Base-by-base conservation (phyloP, 2,113 vertebrate species). In the Psittacula cyanocephala region DNA sequence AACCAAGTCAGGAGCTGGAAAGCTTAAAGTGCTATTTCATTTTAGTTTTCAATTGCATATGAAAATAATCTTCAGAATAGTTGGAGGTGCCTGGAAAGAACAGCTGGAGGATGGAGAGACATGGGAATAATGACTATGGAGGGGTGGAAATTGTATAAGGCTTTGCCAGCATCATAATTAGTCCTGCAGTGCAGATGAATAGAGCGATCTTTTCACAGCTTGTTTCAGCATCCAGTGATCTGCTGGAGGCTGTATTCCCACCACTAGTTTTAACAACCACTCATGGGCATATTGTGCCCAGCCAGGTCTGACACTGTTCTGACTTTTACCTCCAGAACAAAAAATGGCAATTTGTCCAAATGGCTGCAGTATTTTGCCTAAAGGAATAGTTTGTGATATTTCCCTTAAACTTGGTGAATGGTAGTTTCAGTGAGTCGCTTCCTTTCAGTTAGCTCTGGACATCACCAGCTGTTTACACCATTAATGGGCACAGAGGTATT, bases 381-480 rank as follows among this genome's bases (percentile, higher is more conserved):
- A 22, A 83, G 72, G 39, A 49, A 46, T 12, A 35, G 23, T 6
- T 63, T 52, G 43, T 9, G 6, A 5, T 5, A 0, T 53, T 67
- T 57, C 5, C 23, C 53, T 75, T 24, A 15, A 46, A 50, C 22
- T 59, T 60, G 35, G 28, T 19, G 79, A 24, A 5, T 5, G 1
- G 6, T 1, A 3, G 2, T 59, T 65, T 49, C 11, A 1, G 14
- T 12, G 17, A 33, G 20, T 15, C 44, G 25, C 31, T 31, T 35
- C 23, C 17, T 68, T 59, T 47, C 68, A 2, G 13, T 16, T 7
- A 10, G 43, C 65, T 69, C 47, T 0, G 3, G 55, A 8, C 6
- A 4, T 35, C 1, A 0, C 23, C 0, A 3, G 10, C 24, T 25
- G 3, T 41, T 92, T 35, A 44, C 10, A 17, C 39, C 3, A 0